These are phyloP conservation scores for Tetropium fuscum DNA, from an alignment of 2,888 invertebrate species.

Conservation along the genomic window DNA sequence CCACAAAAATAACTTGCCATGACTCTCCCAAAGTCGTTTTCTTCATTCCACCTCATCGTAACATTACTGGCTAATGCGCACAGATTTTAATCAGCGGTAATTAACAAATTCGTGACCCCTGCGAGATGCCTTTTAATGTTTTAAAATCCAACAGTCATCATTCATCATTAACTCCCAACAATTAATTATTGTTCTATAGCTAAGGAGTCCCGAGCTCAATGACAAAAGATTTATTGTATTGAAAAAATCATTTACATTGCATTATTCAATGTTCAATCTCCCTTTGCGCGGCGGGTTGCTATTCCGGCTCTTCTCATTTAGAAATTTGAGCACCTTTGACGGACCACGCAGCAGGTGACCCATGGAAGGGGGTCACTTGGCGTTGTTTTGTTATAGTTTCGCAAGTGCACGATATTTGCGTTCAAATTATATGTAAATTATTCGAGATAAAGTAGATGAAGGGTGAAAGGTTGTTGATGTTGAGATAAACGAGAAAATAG, in stretches of 20 bases:
- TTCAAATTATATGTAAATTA: no score
- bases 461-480: no score
- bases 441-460: no score
- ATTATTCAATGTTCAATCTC: conserved; percentile 61
- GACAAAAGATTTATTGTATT: conserved; percentile 66
- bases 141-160: conserved; percentile 64
- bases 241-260: conserved; percentile 64
- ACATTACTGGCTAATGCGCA: conserved; percentile 35
- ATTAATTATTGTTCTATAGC: conserved; percentile 64
- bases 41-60: conserved; percentile 6
- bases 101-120: conserved; percentile 66
- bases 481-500: no score
- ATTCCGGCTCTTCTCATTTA: conserved; percentile 53
- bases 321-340: conserved; percentile 49
- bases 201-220: conserved; percentile 55
- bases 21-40: conserved; percentile 16
- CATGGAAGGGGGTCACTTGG: conserved; percentile 16
- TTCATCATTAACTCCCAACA: conserved; percentile 64
- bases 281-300: conserved; percentile 54
- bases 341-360: conserved; percentile 40
- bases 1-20: conserved; percentile 14
- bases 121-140: conserved; percentile 60
- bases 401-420: conserved; percentile 23
- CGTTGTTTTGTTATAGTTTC: conserved; percentile 5
- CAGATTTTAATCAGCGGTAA: conserved; percentile 63